Base-by-base conservation (phyloP, 2,113 vertebrate species). In the Heliornis fulica region DNA sequence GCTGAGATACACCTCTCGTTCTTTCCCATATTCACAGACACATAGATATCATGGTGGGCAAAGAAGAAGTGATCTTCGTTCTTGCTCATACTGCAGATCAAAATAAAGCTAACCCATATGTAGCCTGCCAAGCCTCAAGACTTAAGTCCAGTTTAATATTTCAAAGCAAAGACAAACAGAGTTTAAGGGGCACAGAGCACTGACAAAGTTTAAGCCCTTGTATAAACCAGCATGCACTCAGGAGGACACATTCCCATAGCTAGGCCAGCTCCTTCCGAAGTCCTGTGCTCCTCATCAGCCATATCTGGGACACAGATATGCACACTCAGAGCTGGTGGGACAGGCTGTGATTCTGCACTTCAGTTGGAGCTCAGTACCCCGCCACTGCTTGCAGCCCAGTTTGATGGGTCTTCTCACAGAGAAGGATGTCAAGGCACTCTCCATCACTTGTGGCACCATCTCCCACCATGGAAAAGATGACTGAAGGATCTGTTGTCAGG, bases 351-450 rank as follows among this genome's bases (percentile, higher is more conserved):
- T 57, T 61, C 88, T 83, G 57, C 48, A 48, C 25, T 63, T 87
- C 78, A 68, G 38, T 5, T 2, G 1, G 28, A 28, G 19, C 43
- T 61, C 41, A 54, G 64, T 11, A 77, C 18, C 10, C 29, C 41
- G 22, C 11, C 43, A 85, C 38, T 0, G 0, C 50, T 53, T 48
- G 22, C 50, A 94, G 46, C 43, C 32, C 13, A 4, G 29, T 11
- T 29, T 45, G 32, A 50, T 23, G 38, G 34, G 14, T 38, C 25
- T 70, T 86, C 45, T 53, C 48, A 16, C 53, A 89, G 29, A 38
- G 64, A 54, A 86, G 21, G 36, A 50, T 29, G 19, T 28, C 74
- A 60, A 75, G 56, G 56, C 59, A 57, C 43, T 48, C 59, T 95
- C 64, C 71, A 46, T 80, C 59, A 50, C 32, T 83, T 43, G 38